These are phyloP conservation scores for Sterrhoptilus dennistouni DNA, from an alignment of 2,113 vertebrate species.

Conservation along the genomic window DNA sequence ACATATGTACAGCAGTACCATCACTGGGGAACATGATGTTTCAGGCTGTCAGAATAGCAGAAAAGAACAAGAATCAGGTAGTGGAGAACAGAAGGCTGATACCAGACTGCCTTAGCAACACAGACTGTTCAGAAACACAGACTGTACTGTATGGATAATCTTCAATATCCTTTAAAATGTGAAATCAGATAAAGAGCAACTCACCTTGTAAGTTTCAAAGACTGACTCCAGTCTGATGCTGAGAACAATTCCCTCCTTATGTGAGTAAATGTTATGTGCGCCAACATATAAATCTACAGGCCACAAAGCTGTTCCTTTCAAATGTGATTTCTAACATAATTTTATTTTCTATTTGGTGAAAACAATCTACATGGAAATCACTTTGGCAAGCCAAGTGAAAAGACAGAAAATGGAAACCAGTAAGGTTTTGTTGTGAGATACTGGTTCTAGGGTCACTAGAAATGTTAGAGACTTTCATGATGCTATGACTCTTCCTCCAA, in stretches of 20 bases:
- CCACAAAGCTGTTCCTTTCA: background rate
- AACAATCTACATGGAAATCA: background rate
- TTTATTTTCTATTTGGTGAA: background rate
- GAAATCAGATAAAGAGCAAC: background rate
- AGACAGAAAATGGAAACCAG: background rate
- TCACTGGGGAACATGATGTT: background rate
- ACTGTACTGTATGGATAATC: accelerated
- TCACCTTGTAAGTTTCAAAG: background rate
- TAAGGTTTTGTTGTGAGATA: background rate
- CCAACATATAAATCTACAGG: background rate
- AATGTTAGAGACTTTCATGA: background rate
- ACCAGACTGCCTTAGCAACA: background rate
- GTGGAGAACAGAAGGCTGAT: background rate
- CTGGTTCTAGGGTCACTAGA: background rate
- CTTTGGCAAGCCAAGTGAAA: background rate
- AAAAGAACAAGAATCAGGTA: background rate
- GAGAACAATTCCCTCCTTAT: background rate
- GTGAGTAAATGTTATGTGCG: background rate
- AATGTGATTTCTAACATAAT: background rate
- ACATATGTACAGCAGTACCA: background rate
- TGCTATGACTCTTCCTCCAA: background rate
- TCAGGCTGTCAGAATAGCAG: background rate
- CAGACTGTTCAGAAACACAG: accelerated
- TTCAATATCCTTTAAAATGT: background rate
- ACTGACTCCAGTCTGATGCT: background rate